A percentile compares a stretch with the other conserved stretches of the same genome.
Evolutionary conservation across 2,113 vertebrate species (phyloP).

Genomic region (Limanda limanda): DNA sequence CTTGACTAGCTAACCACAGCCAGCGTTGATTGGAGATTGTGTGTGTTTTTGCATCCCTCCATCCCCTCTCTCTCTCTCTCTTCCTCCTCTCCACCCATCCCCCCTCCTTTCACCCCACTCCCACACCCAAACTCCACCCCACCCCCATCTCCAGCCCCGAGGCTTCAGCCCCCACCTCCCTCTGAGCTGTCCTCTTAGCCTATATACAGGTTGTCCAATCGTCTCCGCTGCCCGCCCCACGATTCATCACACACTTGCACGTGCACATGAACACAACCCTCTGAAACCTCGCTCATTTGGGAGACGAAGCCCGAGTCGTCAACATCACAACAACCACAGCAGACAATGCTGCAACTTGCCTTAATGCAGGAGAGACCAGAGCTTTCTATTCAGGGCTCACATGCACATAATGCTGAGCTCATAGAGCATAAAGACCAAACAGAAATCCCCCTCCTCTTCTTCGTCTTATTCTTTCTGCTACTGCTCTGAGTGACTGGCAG

Average conservation of each 20-base stretch:
- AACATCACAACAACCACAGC: conserved; percentile 34
- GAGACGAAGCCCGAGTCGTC: conserved; percentile 25
- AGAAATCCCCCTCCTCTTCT: conserved; percentile 21
- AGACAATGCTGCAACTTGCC: conserved; percentile 64
- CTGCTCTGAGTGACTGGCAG: conserved; percentile 49
- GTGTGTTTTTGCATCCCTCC: conserved; percentile 52
- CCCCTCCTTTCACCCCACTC: conserved; percentile 35
- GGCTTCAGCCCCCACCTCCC: conserved; percentile 66
- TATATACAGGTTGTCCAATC: conserved; percentile 76
- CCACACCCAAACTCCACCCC: conserved; percentile 66
- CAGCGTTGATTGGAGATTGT: conserved; percentile 62
- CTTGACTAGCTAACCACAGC: conserved; percentile 84
- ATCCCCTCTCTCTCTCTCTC: conserved; percentile 23
- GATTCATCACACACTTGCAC: conserved; percentile 43
- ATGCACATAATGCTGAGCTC: conserved; percentile 43
- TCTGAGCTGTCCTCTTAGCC: conserved; percentile 76
- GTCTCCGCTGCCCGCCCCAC: conserved; percentile 43
- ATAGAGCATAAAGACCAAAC: conserved; percentile 22
- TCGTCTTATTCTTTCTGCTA: conserved; percentile 8
- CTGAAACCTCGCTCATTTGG: conserved; percentile 34
- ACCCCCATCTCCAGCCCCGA: conserved; percentile 68
- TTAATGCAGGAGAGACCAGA: conserved; percentile 50
- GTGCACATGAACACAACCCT: conserved; percentile 47
- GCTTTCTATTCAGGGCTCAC: conserved; percentile 30
- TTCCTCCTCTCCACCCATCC: conserved; percentile 51